Base-by-base conservation (phyloP, 2,113 vertebrate species). In the Natator depressus region DNA sequence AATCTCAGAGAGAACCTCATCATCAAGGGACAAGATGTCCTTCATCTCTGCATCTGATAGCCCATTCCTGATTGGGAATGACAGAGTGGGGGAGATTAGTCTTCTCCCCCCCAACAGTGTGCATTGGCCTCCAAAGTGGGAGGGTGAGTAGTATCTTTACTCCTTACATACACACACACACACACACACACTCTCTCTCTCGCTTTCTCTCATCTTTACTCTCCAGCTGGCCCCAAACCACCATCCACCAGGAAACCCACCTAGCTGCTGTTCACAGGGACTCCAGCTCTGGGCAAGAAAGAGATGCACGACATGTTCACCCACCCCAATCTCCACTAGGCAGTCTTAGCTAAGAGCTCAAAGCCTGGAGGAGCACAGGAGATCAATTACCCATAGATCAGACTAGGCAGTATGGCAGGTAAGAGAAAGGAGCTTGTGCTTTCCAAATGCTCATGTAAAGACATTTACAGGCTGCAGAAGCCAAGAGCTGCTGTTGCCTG, bases 21-120 rank as follows among this genome's bases (percentile, higher is more conserved):
- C 96, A 1, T 99, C 99, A 94, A 99, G 91, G 46, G 99, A 99
- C 93, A 99, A 87, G 59, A 99, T 25, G 17, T 99, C 99, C 85
- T 98, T 98, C 84, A 99, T 93, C 82, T 99, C 99, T 0, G 86
- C 96, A 86, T 99, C 99, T 17, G 99, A 98, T 54, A 99, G 96
- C 5, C 98, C 99, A 1, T 97, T 96, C 97, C 99, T 99, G 97
- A 11, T 46, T 38, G 57, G 46, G 19, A 46, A 27, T 16, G 19
- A 2, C 1, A 38, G 3, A 10, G 29, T 62, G 35, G 47, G 53
- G 10, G 55, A 8, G 46, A 47, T 46, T 5, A 54, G 46, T 76
- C 31, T 84, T 35, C 9, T 79, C 35, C 3, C 14, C 14, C 8
- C 42, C 46, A 22, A 5, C 31, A 79, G 49, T 54, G 51, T 8